phyloP scores from a whole-genome alignment of 2,113 vertebrate species.

The Cairina moschata region DNA sequence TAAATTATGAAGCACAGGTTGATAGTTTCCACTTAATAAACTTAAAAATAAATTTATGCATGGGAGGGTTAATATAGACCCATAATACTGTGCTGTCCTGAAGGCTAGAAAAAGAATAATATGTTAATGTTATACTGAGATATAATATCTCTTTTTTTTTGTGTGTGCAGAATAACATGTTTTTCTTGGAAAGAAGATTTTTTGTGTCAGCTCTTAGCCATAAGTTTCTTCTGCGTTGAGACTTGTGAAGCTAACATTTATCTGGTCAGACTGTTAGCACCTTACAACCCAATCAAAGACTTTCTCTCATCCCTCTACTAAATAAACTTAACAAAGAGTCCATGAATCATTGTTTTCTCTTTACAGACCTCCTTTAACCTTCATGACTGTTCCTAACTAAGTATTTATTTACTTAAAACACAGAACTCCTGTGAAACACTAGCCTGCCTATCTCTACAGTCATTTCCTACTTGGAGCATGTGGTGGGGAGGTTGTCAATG shows the following conservation, averaged over 20 bases:
- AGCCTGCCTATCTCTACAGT: neutral
- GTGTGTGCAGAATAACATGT: neutral
- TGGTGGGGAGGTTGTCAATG: neutral
- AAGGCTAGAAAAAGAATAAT: slow-evolving; percentile 20
- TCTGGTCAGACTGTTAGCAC: slow-evolving; percentile 70
- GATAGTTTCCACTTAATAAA: neutral
- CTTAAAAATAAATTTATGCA: slow-evolving; percentile 38
- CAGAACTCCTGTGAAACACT: slow-evolving; percentile 23
- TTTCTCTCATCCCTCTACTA: slow-evolving; percentile 27
- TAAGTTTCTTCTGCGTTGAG: slow-evolving; percentile 64
- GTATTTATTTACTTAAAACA: slow-evolving; percentile 41
- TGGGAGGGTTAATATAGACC: slow-evolving; percentile 13
- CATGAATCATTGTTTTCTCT: slow-evolving; percentile 61
- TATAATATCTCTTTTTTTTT: neutral
- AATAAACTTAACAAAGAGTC: slow-evolving; percentile 48
- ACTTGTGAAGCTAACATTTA: slow-evolving; percentile 72
- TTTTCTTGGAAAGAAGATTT: slow-evolving; percentile 51
- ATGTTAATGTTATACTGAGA: neutral
- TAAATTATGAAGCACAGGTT: neutral
- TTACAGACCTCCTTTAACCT: slow-evolving; percentile 36
- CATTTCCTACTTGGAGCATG: neutral
- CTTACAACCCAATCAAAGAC: slow-evolving; percentile 51
- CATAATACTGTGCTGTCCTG: neutral
- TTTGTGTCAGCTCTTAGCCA: slow-evolving; percentile 35
- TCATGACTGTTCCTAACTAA: slow-evolving; percentile 9